Conservation (phyloP, 2,113 vertebrate species). For the Cyanoderma ruficeps region DNA sequence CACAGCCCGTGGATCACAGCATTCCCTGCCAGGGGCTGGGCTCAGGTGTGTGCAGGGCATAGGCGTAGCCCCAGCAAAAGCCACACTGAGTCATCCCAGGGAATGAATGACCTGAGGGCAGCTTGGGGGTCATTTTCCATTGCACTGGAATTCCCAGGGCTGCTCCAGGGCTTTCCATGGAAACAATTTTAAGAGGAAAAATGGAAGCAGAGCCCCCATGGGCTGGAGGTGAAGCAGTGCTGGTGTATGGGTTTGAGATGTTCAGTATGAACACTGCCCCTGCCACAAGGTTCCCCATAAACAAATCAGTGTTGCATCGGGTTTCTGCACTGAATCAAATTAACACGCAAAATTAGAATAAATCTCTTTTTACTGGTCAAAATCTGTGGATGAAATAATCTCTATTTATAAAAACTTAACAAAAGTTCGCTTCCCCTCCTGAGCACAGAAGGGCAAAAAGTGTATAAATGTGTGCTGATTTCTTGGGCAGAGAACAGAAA, state of each 20-base stretch:
- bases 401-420: no score
- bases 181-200: neutral
- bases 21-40: neutral
- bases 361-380: neutral
- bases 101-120: neutral
- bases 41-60: slow-evolving; percentile 3
- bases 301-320: neutral
- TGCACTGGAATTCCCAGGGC: neutral
- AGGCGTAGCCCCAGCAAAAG: neutral
- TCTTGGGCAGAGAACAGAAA: neutral
- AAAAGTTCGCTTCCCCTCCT: neutral
- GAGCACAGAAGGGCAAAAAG: neutral
- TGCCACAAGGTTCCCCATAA: neutral
- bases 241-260: neutral
- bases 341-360: neutral
- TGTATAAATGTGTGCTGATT: neutral
- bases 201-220: neutral
- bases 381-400: neutral
- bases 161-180: neutral
- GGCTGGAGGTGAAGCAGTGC: neutral
- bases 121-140: neutral
- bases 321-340: neutral
- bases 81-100: neutral
- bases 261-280: accelerated
- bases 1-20: neutral